phyloP scores from a whole-genome alignment of 2,888 invertebrate genomes.

The Cosmia trapezina region DNA sequence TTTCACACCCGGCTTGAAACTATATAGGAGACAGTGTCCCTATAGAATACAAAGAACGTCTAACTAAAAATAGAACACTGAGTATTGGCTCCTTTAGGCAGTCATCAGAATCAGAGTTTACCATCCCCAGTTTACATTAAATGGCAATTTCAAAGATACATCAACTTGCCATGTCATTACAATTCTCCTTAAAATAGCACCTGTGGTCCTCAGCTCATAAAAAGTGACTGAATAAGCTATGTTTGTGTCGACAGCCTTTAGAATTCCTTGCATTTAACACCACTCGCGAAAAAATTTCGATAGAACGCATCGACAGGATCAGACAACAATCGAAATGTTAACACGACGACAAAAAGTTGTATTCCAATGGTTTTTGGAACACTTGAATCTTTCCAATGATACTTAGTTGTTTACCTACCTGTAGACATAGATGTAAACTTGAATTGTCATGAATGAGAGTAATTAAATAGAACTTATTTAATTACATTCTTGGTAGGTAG shows the following conservation, averaged over 20 bases:
- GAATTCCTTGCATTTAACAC: slow-evolving; percentile 82
- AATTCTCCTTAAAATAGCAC: slow-evolving; percentile 44
- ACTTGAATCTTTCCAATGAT: slow-evolving; percentile 50
- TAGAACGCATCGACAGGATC: slow-evolving; percentile 73
- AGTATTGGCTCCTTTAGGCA: neutral
- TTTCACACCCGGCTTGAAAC: slow-evolving; percentile 54
- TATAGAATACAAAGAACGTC: slow-evolving; percentile 25
- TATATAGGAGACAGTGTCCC: slow-evolving; percentile 30
- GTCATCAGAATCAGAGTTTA: slow-evolving; percentile 15
- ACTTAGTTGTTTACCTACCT: slow-evolving; percentile 39
- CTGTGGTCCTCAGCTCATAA: slow-evolving; percentile 48
- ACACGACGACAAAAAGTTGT: slow-evolving; percentile 77
- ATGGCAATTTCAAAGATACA: neutral
- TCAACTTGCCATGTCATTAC: slow-evolving; percentile 26
- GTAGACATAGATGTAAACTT: slow-evolving; percentile 18
- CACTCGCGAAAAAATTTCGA: slow-evolving; percentile 75
- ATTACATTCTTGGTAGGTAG: too few relatives aligned
- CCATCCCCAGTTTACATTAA: neutral
- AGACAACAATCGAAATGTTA: slow-evolving; percentile 87
- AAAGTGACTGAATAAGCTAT: slow-evolving; percentile 63
- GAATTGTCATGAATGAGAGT: slow-evolving; percentile 2
- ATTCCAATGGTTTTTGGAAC: slow-evolving; percentile 57
- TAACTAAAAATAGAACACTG: slow-evolving; percentile 36
- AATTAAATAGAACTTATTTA: slow-evolving; percentile 3
- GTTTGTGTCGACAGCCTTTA: slow-evolving; percentile 68